A percentile compares a stretch with the other conserved stretches of the same genome.
These are phyloP conservation scores for Morone chrysops DNA, from an alignment of 2,113 vertebrate genomes.

Conservation along the genomic window DNA sequence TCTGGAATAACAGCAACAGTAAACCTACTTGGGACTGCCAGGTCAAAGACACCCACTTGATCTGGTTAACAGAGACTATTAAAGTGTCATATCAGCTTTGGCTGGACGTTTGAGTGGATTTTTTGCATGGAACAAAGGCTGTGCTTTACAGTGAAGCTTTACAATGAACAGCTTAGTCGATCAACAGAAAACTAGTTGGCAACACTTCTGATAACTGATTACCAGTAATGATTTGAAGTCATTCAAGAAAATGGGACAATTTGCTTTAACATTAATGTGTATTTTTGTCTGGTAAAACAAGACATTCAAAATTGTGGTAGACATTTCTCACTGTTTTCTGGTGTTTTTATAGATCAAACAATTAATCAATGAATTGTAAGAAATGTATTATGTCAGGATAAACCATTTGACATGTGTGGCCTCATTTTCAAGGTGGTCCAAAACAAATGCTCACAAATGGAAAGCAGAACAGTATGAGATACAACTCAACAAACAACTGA, in stretches of 20 bases:
- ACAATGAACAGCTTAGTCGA: not conserved
- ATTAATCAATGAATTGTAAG: not conserved
- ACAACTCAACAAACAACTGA: too few relatives aligned
- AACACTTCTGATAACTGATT: too few relatives aligned
- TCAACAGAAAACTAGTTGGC: not conserved
- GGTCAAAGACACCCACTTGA: not conserved
- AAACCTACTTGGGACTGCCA: not conserved
- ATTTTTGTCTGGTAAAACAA: too few relatives aligned
- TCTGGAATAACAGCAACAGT: not conserved
- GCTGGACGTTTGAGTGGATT: not conserved
- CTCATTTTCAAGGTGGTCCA: too few relatives aligned
- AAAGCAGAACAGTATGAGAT: too few relatives aligned
- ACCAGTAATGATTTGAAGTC: too few relatives aligned
- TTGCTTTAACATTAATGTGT: too few relatives aligned
- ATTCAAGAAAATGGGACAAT: too few relatives aligned
- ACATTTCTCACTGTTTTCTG: not conserved
- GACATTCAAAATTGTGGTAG: not conserved
- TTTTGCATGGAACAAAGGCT: too few relatives aligned
- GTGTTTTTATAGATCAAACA: not conserved
- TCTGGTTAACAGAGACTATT: not conserved
- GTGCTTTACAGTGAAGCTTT: not conserved
- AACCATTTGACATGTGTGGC: too few relatives aligned
- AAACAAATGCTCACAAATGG: too few relatives aligned
- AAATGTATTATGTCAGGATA: too few relatives aligned
- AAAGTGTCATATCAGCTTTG: not conserved